Base-by-base conservation (phyloP, 2,888 invertebrate genomes). In the Coelopa pilipes region DNA sequence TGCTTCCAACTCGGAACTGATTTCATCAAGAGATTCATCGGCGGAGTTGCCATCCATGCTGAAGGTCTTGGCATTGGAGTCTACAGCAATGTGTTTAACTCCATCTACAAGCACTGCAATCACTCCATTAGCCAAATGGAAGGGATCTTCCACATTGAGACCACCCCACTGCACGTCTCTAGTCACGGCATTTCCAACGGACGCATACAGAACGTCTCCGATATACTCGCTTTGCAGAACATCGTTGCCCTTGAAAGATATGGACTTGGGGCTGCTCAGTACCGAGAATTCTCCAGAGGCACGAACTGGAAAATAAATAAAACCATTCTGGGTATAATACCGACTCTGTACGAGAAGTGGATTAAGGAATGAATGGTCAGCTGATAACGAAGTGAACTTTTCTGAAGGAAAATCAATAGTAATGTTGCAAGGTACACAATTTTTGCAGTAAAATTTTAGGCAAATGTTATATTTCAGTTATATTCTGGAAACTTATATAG, bases 21-120 rank as follows among this genome's bases (percentile, higher is more conserved):
- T 92, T 0, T 91, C 91, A 67, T 90, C 90, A 2, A 87, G 75
- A 0, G 88, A 84, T 17, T 83, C 81, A 3, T 79, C 80, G 10
- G 81, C 78, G 4, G 78, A 77, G 62, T 81, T 77, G 3, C 87
- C 87, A 3, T 75, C 60, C 57, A 87, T 50, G n/a, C 80, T 68
- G 67, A 82, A 87, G 0, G 84, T 78, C 73, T 85, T 87, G 3
- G 77, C 80, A 65, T 82, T 81, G 10, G 78, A 79, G 45, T 81
- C 79, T 0, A 84, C 76, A 60, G 80, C 77, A 7, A 86, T 79
- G 85, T 89, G 85, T 86, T 89, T 80, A 1, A 93, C 88, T 53
- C 94, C 95, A 86, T 94, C 93, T 65, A 95, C 89, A 66, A 91
- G 90, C 13, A 95, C 88, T 55, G 90, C 90, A 17, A 94, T 92